phyloP scores from a whole-genome alignment of 2,113 vertebrate genomes.

The Mixornis gularis region DNA sequence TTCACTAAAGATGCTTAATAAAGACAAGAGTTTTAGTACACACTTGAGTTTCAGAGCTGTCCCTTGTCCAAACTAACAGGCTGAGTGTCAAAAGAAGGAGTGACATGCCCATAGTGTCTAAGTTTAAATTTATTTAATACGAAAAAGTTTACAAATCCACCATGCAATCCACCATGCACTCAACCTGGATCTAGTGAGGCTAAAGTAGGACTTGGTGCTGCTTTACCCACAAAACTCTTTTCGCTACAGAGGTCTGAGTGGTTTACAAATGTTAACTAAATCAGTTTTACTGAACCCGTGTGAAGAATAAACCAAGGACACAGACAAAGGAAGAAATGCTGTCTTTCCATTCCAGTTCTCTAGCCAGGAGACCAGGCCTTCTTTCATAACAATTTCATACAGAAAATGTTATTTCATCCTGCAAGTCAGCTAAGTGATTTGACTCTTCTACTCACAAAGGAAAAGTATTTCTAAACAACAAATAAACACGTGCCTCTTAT shows the following conservation, averaged over 20 bases:
- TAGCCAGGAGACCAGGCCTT: background rate
- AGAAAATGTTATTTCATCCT: background rate
- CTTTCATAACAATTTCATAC: background rate
- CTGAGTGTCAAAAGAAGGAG: constrained; percentile 32
- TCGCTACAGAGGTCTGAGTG: background rate
- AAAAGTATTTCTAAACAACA: background rate
- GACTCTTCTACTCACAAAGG: constrained; percentile 13
- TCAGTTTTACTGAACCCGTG: background rate
- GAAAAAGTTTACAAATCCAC: constrained; percentile 31
- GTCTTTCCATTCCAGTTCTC: background rate
- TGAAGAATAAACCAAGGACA: background rate
- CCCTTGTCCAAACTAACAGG: background rate
- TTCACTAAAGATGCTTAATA: background rate
- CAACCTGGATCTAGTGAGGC: background rate
- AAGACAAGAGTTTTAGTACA: background rate
- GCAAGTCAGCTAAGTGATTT: background rate
- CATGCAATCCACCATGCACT: constrained; percentile 44
- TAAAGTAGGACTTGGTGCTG: background rate
- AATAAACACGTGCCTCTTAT: background rate
- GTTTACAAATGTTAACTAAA: background rate
- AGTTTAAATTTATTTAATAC: constrained; percentile 24
- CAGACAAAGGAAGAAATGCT: background rate
- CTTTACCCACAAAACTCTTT: background rate
- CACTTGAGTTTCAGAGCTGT: background rate
- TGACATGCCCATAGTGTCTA: constrained; percentile 29